Evolutionary conservation across 1,140 invertebrate genomes (phyloP), one percentile per base, ranked within the genome.

Genomic region (Zaprionus taronus): DNA sequence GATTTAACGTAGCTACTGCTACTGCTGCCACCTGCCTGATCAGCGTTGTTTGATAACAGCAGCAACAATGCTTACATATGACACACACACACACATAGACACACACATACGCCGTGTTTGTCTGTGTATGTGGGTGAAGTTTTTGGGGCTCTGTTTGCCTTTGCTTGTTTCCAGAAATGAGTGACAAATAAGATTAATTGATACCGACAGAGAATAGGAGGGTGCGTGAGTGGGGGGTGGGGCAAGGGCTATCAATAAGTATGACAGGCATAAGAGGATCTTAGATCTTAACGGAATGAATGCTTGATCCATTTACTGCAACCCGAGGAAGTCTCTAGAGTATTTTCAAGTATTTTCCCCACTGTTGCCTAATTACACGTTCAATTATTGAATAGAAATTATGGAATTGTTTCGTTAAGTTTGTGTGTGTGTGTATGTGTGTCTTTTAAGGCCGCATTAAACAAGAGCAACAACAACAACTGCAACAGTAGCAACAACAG

Each of bases 141-240:
- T 69, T 68, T 71, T 81, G 71, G 77, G 44, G 56, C 72, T 34
- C 15, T 17, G 2, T 63, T 63, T 80, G 64, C 64, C 60, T 72
- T 72, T 81, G 63, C 67, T 73, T 79, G 67, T 77, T 78, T 81
- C 74, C 72, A 81, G 73, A 86, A 82, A 72, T 91, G 86, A 87
- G 79, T 91, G 86, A 91, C 86, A 90, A 91, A 91, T 91, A 91
- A 85, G 86, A 91, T 90, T 91, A 90, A 90, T 90, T 90, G 82
- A 83, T 91, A 91, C 72, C 15, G 56, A 14, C 22, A 22, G 0
- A n/a, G 5, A n/a, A 5, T 17, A 49, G 20, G 1, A 14, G 5
- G 14, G n/a, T 12, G 12, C 24, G 56, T 31, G 44, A 68, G 44
- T 31, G 49, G 67, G 67, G 24, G 24, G 26, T 55, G 41, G 66